Evolutionary conservation across 2,888 invertebrate species (phyloP), one percentile per base, ranked within the genome.

Genomic region (Brenthis ino): DNA sequence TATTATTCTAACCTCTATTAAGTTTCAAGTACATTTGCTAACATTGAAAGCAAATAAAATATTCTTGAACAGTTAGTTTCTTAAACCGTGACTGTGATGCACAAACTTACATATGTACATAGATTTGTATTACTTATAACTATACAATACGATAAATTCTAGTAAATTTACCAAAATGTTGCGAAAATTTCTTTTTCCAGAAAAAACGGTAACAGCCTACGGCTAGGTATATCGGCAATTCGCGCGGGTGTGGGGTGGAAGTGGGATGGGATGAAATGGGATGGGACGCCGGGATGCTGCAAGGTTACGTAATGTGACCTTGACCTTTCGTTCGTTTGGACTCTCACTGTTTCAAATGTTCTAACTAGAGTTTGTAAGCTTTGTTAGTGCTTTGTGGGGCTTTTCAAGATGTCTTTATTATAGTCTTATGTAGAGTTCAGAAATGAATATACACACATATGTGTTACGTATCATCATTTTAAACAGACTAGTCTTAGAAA

Each of bases 281-380:
- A 16, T 53, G 51, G n/a, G n/a, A 14, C 6, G 61, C 28, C 37
- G 53, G 71, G 77, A 81, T 81, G 80, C 84, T 84, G 85, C 82
- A 81, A 84, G 83, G 83, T 76, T 72, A 64, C 70, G 50, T 65
- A 65, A 69, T 56, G 55, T 72, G 75, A 75, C 84, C 85, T 80
- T 83, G 82, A 81, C 84, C 79, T 82, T 80, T 76, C 47, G 58
- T 54, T 67, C 61, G 60, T 67, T 67, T 67, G 55, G 67, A 55
- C 63, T 50, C 57, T 58, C 60, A 28, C 60, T 54, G 63, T 63
- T 63, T 53, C 53, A 24, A 51, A 63, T 54, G 63, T 33, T 63
- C 61, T 16, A 63, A 43, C 53, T 20, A 51, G 53, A 53, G 51
- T 33, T 63, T 43, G 51, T 51, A 33, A 63, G 61, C 37, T 63